Conservation (phyloP, 2,888 invertebrate species). For the Amiota communis region DNA sequence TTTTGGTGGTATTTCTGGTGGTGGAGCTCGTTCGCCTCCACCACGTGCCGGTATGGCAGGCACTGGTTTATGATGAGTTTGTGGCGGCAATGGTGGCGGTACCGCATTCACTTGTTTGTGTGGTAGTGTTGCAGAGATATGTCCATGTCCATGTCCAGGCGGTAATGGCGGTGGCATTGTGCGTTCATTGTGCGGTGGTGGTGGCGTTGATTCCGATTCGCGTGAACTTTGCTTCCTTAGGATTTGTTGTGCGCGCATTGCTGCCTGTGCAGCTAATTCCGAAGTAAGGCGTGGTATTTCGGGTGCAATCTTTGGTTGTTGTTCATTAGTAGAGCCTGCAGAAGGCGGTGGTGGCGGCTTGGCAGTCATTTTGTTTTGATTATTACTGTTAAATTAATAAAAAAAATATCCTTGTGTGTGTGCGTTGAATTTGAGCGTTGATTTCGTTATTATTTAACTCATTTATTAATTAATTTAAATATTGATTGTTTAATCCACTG, state of each 20-base stretch:
- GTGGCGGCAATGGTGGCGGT: constrained; percentile 58
- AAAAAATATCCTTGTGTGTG: background rate
- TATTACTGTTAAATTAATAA: constrained; percentile 15
- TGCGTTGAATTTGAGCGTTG: constrained; percentile 39
- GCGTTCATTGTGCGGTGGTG: constrained; percentile 24
- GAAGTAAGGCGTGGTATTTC: constrained; percentile 72
- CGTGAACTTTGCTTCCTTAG: constrained; percentile 66
- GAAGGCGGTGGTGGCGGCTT: constrained; percentile 60
- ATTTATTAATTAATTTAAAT: constrained; percentile 45
- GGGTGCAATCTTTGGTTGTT: constrained; percentile 66
- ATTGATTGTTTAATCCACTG: background rate
- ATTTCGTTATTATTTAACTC: constrained; percentile 12
- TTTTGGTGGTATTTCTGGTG: constrained; percentile 73
- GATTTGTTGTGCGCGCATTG: constrained; percentile 71
- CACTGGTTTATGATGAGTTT: constrained; percentile 57
- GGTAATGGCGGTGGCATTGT: constrained; percentile 31
- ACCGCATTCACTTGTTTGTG: constrained; percentile 47
- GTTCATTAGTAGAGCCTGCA: constrained; percentile 41
- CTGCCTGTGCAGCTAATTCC: constrained; percentile 73
- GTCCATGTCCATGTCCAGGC: constrained; percentile 13
- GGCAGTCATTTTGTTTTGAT: constrained; percentile 56
- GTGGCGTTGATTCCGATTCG: constrained; percentile 45
- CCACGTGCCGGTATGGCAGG: constrained; percentile 72
- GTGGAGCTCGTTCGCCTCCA: constrained; percentile 65
- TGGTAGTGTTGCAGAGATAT: constrained; percentile 43